These are phyloP conservation scores for Caenorhabditis angaria DNA, from an alignment of 2,888 invertebrate species.

Conservation along the genomic window DNA sequence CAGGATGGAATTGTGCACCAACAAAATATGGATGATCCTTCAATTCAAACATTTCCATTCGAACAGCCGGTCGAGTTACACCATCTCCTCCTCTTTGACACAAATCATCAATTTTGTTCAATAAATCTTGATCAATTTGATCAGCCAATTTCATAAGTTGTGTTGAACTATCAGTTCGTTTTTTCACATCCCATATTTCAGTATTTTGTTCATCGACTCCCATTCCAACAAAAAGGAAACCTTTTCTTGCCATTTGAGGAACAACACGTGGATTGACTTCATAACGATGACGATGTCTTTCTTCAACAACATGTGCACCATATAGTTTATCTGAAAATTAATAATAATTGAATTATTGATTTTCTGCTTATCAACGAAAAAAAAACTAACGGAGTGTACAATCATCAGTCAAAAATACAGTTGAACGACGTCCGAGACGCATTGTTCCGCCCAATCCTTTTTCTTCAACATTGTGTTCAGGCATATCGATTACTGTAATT, in stretches of 20 bases:
- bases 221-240: conserved; percentile 85
- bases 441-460: conserved; percentile 89
- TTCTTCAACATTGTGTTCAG: conserved; percentile 91
- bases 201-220: conserved; percentile 77
- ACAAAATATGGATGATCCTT: conserved; percentile 89
- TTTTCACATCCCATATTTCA: conserved; percentile 37
- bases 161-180: conserved; percentile 57
- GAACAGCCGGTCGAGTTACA: conserved; percentile 73
- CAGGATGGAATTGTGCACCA: conserved; percentile 96
- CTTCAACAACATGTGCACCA: conserved; percentile 79
- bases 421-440: conserved; percentile 91
- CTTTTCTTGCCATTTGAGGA: conserved; percentile 81
- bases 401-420: conserved; percentile 79
- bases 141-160: conserved; percentile 59
- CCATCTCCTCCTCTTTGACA: conserved; percentile 67
- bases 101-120: conserved; percentile 62
- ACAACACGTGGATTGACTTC: conserved; percentile 90
- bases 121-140: conserved; percentile 41
- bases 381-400: conserved; percentile 73
- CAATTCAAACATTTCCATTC: conserved; percentile 94
- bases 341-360: not conserved
- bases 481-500: conserved; percentile 85
- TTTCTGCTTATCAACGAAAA: not conserved
- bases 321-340: conserved; percentile 60
- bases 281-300: conserved; percentile 94